Evolutionary conservation across 1,140 invertebrate species (phyloP).

Genomic region (Polyergus mexicanus): DNA sequence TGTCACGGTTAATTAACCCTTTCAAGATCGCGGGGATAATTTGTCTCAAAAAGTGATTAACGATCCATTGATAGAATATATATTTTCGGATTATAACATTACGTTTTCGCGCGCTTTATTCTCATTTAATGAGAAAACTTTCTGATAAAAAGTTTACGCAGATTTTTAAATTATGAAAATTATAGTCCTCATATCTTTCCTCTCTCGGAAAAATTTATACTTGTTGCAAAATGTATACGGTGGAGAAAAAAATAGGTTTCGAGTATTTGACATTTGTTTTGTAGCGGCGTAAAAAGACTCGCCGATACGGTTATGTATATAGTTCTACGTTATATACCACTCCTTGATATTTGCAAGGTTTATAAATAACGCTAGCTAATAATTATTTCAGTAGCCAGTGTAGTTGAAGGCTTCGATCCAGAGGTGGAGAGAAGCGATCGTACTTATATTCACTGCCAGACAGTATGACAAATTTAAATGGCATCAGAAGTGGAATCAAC

Average conservation of each 20-base stretch:
- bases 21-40: neutral
- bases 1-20: conserved; percentile 35
- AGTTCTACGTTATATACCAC: conserved; percentile 49
- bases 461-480: conserved; percentile 8
- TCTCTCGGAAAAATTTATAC: too few species aligned
- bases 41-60: conserved; percentile 16
- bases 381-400: conserved; percentile 66
- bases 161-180: too few species aligned
- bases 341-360: conserved; percentile 70
- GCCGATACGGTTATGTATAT: conserved; percentile 50
- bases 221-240: too few species aligned
- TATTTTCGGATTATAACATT: neutral
- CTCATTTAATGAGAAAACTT: conserved; percentile 9
- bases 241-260: neutral
- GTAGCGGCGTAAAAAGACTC: conserved; percentile 57
- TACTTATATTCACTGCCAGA: conserved; percentile 26
- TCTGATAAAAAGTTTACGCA: too few species aligned
- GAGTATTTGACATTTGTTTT: conserved; percentile 38
- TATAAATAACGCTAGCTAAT: conserved; percentile 66
- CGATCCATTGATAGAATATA: neutral
- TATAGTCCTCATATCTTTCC: too few species aligned
- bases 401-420: conserved; percentile 66
- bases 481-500: neutral
- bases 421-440: conserved; percentile 34
- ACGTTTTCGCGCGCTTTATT: neutral